phyloP scores from a whole-genome alignment of 1,140 invertebrate genomes.

The Drosophila baimaii region DNA sequence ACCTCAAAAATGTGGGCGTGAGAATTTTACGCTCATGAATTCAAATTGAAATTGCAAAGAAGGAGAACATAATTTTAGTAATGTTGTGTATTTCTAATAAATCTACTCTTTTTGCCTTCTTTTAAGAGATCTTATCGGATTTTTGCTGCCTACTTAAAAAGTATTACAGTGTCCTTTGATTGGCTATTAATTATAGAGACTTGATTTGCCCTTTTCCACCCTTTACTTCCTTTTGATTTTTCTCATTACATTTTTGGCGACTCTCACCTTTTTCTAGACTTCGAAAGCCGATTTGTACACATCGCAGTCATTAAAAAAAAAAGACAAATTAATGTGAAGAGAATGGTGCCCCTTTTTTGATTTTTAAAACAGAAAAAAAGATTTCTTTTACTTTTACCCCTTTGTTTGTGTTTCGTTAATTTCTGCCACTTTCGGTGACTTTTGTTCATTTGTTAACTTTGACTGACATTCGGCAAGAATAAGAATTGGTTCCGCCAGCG shows the following conservation, averaged over 20 bases:
- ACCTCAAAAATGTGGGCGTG: no score
- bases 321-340: slow-evolving; percentile 50
- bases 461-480: slow-evolving; percentile 52
- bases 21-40: no score
- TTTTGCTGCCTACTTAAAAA: slow-evolving; percentile 2
- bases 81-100: background rate
- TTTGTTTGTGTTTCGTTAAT: slow-evolving; percentile 15
- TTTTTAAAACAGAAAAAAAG: slow-evolving; percentile 21
- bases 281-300: slow-evolving; percentile 39
- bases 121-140: background rate
- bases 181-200: slow-evolving; percentile 15
- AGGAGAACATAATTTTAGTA: background rate
- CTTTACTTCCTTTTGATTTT: slow-evolving; percentile 15
- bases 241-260: slow-evolving; percentile 35
- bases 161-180: background rate
- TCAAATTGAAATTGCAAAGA: no score
- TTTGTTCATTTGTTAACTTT: slow-evolving; percentile 47
- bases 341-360: slow-evolving; percentile 28
- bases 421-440: slow-evolving; percentile 12
- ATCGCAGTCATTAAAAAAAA: slow-evolving; percentile 3
- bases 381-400: slow-evolving; percentile 13
- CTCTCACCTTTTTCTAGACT: slow-evolving; percentile 11
- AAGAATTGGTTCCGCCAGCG: background rate
- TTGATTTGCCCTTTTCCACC: background rate
- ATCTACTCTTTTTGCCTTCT: background rate